Evolutionary conservation across 2,888 invertebrate genomes (phyloP).

Genomic region (Apamea monoglypha): DNA sequence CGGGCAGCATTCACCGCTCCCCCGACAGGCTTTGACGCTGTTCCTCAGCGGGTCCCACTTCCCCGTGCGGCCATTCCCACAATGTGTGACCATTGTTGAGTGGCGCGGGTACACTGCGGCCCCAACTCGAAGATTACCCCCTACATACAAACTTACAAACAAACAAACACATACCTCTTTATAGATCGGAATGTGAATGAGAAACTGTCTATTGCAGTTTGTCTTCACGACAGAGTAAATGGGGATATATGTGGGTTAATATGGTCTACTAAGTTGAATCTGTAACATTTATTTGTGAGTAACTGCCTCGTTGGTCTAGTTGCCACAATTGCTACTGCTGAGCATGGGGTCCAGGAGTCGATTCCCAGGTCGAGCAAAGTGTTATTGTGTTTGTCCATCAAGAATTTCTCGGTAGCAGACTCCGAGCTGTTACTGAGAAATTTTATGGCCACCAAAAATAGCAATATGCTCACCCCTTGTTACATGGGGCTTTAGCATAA

Average conservation of each 20-base stretch:
- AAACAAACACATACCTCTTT: no score
- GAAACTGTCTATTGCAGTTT: slow-evolving; percentile 4
- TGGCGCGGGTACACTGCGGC: no score
- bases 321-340: not conserved
- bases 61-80: no score
- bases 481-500: no score
- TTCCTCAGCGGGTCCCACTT: no score
- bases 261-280: slow-evolving; percentile 1
- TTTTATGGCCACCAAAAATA: no score
- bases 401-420: not conserved
- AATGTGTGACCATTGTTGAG: no score
- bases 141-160: not conserved
- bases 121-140: not conserved
- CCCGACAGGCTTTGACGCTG: no score
- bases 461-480: no score
- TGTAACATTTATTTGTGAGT: not conserved
- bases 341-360: not conserved
- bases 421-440: no score
- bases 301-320: not conserved
- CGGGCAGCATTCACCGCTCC: no score
- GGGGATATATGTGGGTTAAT: slow-evolving; percentile 43
- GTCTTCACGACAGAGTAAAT: slow-evolving; percentile 16
- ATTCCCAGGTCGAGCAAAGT: not conserved
- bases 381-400: not conserved
- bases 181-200: slow-evolving; percentile 21